Evolutionary conservation across 2,797 vertebrate genomes (phyloP), one percentile per base, ranked within the genome.

Genomic region (Prionace glauca): DNA sequence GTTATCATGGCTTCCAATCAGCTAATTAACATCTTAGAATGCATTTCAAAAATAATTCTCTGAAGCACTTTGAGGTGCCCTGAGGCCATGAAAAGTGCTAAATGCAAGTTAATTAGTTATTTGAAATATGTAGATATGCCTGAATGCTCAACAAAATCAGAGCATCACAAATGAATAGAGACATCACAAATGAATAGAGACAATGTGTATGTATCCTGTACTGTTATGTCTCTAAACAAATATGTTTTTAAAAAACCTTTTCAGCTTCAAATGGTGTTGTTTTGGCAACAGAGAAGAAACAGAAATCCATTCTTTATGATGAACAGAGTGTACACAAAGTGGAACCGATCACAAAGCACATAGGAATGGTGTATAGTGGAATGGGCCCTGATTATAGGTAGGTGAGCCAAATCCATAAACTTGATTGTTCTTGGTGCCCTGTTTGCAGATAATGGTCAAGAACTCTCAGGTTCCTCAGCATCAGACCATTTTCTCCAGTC

Each of bases 301-400:
- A 99, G 96, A 99, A 99, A 96, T 99, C 99, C 71, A 99, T 99
- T 96, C 98, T 99, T 96, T 99, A 99, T 77, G 99, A 99, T 97
- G 99, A 99, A 96, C 98, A 99, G 96, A 99, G 99, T 74, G 99
- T 99, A 96, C 99, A 99, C 96, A 99, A 99, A 98, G 99, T 99
- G 96, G 99, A 99, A 96, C 98, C 99, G n/a, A 99, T 99, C 97
- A 99, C 99, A 96, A 99, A 99, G 97, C 99, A 99, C 95, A 99
- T 99, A 97, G 99, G 99, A 96, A 98, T 99, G 98, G 99, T 99
- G 95, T 99, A 99, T 96, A 99, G 99, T 10, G 99, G 99, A 96
- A 99, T 99, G 99, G 99, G 99, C 95, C 99, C 99, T 50, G 99
- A 99, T 97, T 99, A 99, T 98, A 99, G 99, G 99, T 99, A 97